These are phyloP conservation scores for Meloe dianella DNA, from an alignment of 2,888 invertebrate genomes.

Conservation along the genomic window DNA sequence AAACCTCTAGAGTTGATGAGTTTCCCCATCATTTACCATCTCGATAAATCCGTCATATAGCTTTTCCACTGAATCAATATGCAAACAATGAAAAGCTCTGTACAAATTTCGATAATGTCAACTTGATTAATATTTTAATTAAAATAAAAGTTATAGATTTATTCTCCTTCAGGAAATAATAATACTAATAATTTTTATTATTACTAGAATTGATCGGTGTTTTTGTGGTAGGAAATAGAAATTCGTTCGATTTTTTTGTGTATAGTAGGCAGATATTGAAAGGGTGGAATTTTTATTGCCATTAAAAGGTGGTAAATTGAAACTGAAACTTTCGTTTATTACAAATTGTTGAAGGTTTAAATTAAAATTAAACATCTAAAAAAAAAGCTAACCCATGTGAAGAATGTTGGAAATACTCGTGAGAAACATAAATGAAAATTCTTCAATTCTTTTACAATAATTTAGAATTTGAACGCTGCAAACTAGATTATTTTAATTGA, in stretches of 20 bases:
- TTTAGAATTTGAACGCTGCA: background rate
- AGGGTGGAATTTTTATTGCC: constrained; percentile 2
- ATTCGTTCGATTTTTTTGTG: background rate
- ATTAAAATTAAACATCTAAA: background rate
- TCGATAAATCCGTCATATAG: background rate
- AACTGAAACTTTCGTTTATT: background rate
- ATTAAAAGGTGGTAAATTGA: background rate
- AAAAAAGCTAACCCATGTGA: too few relatives aligned
- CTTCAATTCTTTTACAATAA: too few relatives aligned
- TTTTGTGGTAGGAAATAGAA: background rate
- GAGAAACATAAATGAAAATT: too few relatives aligned
- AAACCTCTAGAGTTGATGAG: too few relatives aligned
- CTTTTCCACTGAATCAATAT: constrained; percentile 5
- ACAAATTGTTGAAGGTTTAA: background rate
- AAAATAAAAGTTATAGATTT: constrained; percentile 3
- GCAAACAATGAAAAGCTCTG: background rate
- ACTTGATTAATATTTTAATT: background rate
- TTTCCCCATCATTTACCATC: background rate
- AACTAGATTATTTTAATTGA: background rate
- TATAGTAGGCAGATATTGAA: background rate
- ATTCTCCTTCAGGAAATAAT: too few relatives aligned
- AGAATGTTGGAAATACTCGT: too few relatives aligned
- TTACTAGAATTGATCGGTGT: background rate
- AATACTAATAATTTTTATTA: too few relatives aligned
- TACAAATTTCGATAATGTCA: background rate